These are phyloP conservation scores for Pachydiplax longipennis DNA, from an alignment of 2,888 invertebrate species.

Conservation along the genomic window DNA sequence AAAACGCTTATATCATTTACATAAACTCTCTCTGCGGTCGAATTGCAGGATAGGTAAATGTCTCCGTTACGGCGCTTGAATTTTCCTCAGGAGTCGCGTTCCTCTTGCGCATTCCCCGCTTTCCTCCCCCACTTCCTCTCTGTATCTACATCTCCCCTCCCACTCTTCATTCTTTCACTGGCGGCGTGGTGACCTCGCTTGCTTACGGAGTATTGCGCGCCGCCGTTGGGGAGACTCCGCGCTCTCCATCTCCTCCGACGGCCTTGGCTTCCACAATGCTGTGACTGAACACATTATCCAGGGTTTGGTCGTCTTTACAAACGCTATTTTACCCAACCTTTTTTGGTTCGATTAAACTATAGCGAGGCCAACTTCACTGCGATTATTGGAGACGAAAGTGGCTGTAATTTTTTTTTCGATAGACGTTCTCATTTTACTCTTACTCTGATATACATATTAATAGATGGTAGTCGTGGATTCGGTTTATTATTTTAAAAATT, in stretches of 20 bases:
- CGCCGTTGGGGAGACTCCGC: neutral
- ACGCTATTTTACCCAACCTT: too few relatives aligned
- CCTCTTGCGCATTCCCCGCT: neutral
- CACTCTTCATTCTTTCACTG: neutral
- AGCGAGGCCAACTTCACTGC: too few relatives aligned
- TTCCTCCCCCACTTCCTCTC: neutral
- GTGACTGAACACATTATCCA: too few relatives aligned
- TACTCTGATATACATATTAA: too few relatives aligned
- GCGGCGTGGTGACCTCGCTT: neutral
- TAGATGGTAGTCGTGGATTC: too few relatives aligned
- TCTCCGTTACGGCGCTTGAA: conserved; percentile 21
- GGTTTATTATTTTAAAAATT: too few relatives aligned
- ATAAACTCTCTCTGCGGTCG: neutral
- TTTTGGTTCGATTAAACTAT: too few relatives aligned
- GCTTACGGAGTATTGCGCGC: neutral
- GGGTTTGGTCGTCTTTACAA: too few relatives aligned
- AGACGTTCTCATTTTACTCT: too few relatives aligned
- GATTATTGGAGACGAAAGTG: too few relatives aligned
- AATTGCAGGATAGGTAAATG: conserved; percentile 11
- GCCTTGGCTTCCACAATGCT: neutral
- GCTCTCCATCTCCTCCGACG: neutral
- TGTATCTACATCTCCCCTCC: neutral
- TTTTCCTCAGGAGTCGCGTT: neutral
- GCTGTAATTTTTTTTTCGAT: too few relatives aligned
- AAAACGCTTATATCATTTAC: neutral